Percentiles rank a stretch among this genome's conserved stretches.
These are phyloP conservation scores for Pandion haliaetus DNA, from an alignment of 2,113 vertebrate species.

Conservation along the genomic window DNA sequence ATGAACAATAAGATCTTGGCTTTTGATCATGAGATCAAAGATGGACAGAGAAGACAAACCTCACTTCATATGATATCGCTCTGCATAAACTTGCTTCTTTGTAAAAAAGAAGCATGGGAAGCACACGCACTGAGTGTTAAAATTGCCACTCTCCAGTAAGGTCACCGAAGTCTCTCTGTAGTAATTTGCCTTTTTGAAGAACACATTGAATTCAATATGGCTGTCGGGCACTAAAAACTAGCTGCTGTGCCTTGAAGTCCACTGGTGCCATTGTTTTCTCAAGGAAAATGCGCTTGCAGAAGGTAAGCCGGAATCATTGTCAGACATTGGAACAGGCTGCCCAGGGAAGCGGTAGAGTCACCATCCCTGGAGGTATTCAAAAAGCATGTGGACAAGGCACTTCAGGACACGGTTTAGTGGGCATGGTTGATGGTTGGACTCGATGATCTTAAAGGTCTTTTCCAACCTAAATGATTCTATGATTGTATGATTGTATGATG, in stretches of 20 bases:
- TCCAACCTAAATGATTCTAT: too few relatives aligned
- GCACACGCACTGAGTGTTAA: rapidly evolving
- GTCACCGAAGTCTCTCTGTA: not conserved
- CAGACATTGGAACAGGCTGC: too few relatives aligned
- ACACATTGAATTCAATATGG: rapidly evolving
- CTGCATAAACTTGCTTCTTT: not conserved
- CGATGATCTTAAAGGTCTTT: too few relatives aligned
- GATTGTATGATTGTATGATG: too few relatives aligned
- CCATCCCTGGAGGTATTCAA: too few relatives aligned
- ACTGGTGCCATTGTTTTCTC: not conserved
- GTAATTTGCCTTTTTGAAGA: not conserved
- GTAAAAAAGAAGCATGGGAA: not conserved
- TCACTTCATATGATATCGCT: not conserved
- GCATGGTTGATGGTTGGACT: too few relatives aligned
- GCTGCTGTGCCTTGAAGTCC: not conserved
- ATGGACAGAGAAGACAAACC: not conserved
- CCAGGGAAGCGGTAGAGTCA: too few relatives aligned
- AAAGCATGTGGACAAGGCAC: too few relatives aligned
- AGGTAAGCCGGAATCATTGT: not conserved
- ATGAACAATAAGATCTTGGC: not conserved
- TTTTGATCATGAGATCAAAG: not conserved
- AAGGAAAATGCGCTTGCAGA: not conserved
- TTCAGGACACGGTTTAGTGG: too few relatives aligned
- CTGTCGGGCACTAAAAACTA: not conserved
- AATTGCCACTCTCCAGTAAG: not conserved